Conservation (phyloP, 2,797 vertebrate genomes). For the Sphenodon punctatus region DNA sequence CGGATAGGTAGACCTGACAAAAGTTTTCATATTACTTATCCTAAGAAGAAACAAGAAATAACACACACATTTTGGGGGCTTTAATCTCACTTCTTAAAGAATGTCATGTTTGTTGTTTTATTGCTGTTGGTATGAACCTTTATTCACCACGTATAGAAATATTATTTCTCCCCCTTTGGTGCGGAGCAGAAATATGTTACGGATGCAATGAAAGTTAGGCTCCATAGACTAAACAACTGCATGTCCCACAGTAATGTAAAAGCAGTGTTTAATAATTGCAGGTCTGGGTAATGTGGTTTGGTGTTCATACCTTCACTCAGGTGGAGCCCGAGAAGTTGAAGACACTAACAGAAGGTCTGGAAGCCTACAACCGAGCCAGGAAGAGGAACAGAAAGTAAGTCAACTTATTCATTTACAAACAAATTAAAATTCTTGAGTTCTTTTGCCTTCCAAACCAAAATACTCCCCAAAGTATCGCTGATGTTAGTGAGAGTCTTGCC, state of each 20-base stretch:
- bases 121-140: not conserved
- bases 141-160: not conserved
- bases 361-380: constrained; percentile 89
- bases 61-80: too few relatives aligned
- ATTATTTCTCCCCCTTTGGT: not conserved
- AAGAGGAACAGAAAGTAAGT: constrained; percentile 95
- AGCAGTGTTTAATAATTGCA: constrained; percentile 31
- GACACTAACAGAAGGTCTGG: constrained; percentile 96
- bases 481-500: not conserved
- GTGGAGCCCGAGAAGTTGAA: constrained; percentile 96
- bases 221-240: not conserved
- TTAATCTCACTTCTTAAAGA: too few relatives aligned
- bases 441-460: not conserved
- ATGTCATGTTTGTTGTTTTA: accelerated
- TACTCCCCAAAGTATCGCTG: not conserved
- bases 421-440: accelerated
- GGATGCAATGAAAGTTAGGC: not conserved
- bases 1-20: not conserved
- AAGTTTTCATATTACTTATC: not conserved
- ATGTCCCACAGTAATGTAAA: constrained; percentile 33
- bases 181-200: not conserved
- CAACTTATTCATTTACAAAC: not conserved
- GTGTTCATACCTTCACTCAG: constrained; percentile 78
- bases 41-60: not conserved
- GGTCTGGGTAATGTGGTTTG: constrained; percentile 70